Percentiles rank a stretch among this genome's conserved stretches.
phyloP scores from a whole-genome alignment of 1,140 invertebrate genomes.

The Drosophila repletoides region DNA sequence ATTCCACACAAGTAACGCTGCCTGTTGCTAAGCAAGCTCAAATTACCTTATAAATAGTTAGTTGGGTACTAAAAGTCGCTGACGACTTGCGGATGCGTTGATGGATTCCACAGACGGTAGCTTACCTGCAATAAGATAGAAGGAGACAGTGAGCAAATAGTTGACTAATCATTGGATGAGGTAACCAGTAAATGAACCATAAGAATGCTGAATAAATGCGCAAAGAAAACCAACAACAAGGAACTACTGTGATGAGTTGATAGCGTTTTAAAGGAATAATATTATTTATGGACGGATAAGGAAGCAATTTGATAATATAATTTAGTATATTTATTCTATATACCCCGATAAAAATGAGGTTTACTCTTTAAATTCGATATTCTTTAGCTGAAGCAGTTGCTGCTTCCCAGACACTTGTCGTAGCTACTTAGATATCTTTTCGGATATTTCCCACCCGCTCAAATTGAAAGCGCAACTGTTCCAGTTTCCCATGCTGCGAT shows the following conservation, averaged over 20 bases:
- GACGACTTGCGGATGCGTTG: constrained; percentile 37
- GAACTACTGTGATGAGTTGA: too few species aligned
- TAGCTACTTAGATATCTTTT: background rate
- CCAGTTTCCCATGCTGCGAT: constrained; percentile 48
- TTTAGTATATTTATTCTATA: too few species aligned
- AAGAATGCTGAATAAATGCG: background rate
- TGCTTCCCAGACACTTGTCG: background rate
- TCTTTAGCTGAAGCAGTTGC: too few species aligned
- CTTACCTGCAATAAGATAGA: constrained; percentile 42
- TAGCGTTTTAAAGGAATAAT: too few species aligned
- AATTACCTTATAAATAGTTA: constrained; percentile 77
- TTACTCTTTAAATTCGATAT: too few species aligned
- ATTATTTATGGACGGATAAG: too few species aligned
- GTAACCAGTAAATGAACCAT: constrained; percentile 4
- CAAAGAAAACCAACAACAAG: background rate
- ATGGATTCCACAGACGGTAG: constrained; percentile 9
- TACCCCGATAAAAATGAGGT: too few species aligned
- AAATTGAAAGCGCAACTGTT: constrained; percentile 59
- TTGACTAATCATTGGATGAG: constrained; percentile 31
- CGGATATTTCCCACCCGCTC: constrained; percentile 10
- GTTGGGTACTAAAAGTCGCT: constrained; percentile 50
- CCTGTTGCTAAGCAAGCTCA: constrained; percentile 61
- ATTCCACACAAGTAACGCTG: constrained; percentile 31
- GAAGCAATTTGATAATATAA: too few species aligned
- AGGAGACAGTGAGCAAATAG: background rate